These are phyloP conservation scores for Ctenicera cuprea DNA, from an alignment of 2,888 invertebrate species.

Conservation along the genomic window DNA sequence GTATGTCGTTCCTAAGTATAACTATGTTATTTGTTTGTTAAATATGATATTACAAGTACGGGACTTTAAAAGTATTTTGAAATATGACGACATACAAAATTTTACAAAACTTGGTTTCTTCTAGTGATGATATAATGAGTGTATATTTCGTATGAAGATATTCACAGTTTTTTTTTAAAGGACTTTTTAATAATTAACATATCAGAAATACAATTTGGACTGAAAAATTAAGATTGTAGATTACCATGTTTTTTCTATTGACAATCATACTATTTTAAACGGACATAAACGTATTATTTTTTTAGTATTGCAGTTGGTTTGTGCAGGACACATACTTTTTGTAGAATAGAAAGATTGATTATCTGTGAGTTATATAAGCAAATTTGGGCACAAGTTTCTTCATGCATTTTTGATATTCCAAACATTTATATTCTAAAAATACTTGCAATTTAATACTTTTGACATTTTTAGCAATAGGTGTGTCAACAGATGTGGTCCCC, in stretches of 20 bases:
- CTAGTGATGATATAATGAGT: slow-evolving; percentile 13
- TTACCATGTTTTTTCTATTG: slow-evolving; percentile 1
- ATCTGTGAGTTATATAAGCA: slow-evolving; percentile 26
- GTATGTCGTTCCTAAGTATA: slow-evolving; percentile 59
- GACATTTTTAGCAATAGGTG: slow-evolving; percentile 23
- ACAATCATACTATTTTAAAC: slow-evolving; percentile 30
- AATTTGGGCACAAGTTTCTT: slow-evolving; percentile 35
- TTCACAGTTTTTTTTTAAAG: slow-evolving; percentile 14
- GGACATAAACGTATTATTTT: slow-evolving; percentile 1
- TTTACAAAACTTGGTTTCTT: slow-evolving; percentile 7
- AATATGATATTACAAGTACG: slow-evolving; percentile 7
- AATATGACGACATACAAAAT: slow-evolving; percentile 21
- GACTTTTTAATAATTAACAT: slow-evolving; percentile 18
- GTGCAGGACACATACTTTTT: slow-evolving; percentile 31
- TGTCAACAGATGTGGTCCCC: too few relatives aligned
- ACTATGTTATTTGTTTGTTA: slow-evolving; percentile 56
- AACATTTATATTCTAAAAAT: slow-evolving; percentile 11
- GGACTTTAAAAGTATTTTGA: slow-evolving; percentile 38
- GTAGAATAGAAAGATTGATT: slow-evolving; percentile 1
- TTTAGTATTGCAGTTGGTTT: slow-evolving; percentile 37
- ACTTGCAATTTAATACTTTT: slow-evolving; percentile 24
- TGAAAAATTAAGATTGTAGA: slow-evolving; percentile 20
- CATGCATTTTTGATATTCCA: slow-evolving; percentile 21
- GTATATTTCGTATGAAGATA: slow-evolving; percentile 25
- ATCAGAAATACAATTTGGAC: slow-evolving; percentile 2